These are phyloP conservation scores for Rhizoglyphus robini DNA, from an alignment of 1,140 invertebrate genomes.

Conservation along the genomic window DNA sequence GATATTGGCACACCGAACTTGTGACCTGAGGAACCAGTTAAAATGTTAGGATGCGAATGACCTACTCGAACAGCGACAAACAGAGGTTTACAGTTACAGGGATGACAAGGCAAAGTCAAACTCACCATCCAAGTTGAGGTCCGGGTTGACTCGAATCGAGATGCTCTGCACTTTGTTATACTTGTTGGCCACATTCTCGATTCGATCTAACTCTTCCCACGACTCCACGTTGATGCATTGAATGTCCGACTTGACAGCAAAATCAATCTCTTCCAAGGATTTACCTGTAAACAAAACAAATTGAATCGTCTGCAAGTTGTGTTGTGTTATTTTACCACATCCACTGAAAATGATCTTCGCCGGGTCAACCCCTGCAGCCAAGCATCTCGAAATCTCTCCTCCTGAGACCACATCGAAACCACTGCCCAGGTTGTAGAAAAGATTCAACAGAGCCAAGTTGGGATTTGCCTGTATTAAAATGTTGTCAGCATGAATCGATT, in stretches of 20 bases:
- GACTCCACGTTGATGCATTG: constrained; percentile 20
- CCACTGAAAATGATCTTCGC: constrained; percentile 25
- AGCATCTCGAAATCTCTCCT: constrained; percentile 26
- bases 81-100: neutral
- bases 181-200: constrained; percentile 18
- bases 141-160: constrained; percentile 19
- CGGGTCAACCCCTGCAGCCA: constrained; percentile 22
- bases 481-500: constrained; percentile 28
- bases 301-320: neutral
- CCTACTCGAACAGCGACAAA: neutral
- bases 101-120: neutral
- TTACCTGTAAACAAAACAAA: no score
- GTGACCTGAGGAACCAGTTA: constrained; percentile 26
- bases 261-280: constrained; percentile 15
- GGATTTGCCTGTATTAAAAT: no score
- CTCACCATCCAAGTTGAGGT: constrained; percentile 12
- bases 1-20: constrained; percentile 30
- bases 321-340: no score
- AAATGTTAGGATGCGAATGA: constrained; percentile 27
- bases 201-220: constrained; percentile 21
- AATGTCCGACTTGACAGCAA: constrained; percentile 3
- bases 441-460: constrained; percentile 24
- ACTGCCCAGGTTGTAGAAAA: constrained; percentile 21
- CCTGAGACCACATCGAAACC: constrained; percentile 28
- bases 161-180: constrained; percentile 14